Base-by-base conservation (phyloP, 2,888 invertebrate genomes). In the Bellardia pandia region DNA sequence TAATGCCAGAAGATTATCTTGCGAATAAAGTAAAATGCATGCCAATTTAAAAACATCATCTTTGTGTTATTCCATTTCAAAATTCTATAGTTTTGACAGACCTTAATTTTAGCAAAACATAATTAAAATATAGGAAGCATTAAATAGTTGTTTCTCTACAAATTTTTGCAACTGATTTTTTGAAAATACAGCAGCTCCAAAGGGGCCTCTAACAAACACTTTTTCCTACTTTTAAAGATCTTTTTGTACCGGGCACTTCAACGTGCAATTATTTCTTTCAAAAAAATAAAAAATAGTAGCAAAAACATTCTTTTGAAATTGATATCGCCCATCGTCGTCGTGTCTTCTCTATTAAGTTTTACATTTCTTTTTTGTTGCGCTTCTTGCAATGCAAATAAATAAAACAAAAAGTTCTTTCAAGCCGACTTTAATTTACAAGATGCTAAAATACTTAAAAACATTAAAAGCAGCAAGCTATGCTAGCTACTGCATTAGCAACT, bases 391-490 rank as follows among this genome's bases (percentile, higher is more conserved):
- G 37, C 23, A 68, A 75, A 58, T 13, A 58, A 76, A 45, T 37
- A 48, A 5, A 74, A 68, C 6, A 66, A 45, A 68, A 75, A 60
- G 30, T 51, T 74, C 66, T 84, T 66, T 66, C 58, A 84, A 74
- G 66, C 74, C 84, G 78, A 58, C 78, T 84, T 78, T 68, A 84
- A 78, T 84, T 84, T 84, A 77, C 71, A 71, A 83, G 83, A 71
- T 77, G 62, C 45, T 77, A 8, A 77, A 77, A 71, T 83, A 56
- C 53, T 76, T 83, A 56, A 71, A 71, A 51, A 37, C 37, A 8
- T n/a, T 8, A 74, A 66, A 37, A 71, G 53, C 40, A n/a, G 11
- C 23, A 16, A 79, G 9, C 8, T 60, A 23, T 45, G 11, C 23
- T 13, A 79, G 9, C 8, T 60, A 23, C 33, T 9, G 69, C 60